Evolutionary conservation across 2,797 vertebrate species (phyloP).

Genomic region (Aratinga solstitialis): DNA sequence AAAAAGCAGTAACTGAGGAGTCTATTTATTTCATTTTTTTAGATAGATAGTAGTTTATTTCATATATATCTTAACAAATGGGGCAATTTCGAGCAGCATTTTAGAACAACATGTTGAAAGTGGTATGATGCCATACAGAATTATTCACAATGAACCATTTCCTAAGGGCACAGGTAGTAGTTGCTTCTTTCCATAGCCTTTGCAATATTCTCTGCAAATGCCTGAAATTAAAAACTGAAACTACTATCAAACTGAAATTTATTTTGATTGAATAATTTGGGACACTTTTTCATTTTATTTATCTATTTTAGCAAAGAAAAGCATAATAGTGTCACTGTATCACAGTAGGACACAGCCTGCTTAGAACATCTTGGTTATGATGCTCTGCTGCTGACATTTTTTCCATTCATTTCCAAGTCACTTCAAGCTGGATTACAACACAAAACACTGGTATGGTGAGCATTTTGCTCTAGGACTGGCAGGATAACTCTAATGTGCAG

Average conservation of each 20-base stretch:
- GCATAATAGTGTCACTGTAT: background rate
- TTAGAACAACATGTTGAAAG: background rate
- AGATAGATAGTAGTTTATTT: background rate
- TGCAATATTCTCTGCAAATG: background rate
- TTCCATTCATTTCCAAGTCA: background rate
- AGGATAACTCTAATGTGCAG: background rate
- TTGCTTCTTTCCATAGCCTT: background rate
- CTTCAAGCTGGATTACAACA: background rate
- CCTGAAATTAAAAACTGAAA: background rate
- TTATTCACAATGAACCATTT: background rate
- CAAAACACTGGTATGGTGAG: background rate
- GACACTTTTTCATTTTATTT: background rate
- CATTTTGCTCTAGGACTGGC: background rate
- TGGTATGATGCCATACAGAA: background rate
- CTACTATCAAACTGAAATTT: background rate
- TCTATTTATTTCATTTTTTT: background rate
- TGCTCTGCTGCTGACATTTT: background rate
- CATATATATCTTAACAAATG: background rate
- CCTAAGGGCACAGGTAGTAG: background rate
- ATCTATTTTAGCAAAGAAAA: background rate
- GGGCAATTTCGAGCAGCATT: background rate
- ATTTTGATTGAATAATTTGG: background rate
- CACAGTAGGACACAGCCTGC: background rate
- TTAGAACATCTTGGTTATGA: background rate
- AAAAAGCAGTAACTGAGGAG: background rate